Conservation (phyloP, 2,888 invertebrate genomes). For the Sialis lutaria region DNA sequence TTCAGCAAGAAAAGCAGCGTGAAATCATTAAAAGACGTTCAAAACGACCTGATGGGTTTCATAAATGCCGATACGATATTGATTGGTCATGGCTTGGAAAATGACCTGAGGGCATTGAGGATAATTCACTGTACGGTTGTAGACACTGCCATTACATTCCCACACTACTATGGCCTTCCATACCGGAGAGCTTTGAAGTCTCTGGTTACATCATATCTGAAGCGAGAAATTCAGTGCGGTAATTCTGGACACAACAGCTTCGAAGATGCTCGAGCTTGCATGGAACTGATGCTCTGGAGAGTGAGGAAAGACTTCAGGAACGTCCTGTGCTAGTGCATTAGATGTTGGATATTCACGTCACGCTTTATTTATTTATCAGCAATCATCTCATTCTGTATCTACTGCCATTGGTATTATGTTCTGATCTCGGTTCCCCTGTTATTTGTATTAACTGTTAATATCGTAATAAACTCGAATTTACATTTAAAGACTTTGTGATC, state of each 20-base stretch:
- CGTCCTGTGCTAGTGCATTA: not conserved
- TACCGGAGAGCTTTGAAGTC: conserved; percentile 67
- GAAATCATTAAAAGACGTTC: conserved; percentile 62
- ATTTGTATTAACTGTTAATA: too few relatives aligned
- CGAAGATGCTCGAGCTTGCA: conserved; percentile 81
- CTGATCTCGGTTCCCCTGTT: too few relatives aligned
- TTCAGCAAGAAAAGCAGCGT: conserved; percentile 30
- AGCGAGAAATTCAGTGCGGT: conserved; percentile 64
- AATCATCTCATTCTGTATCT: too few relatives aligned
- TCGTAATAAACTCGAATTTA: too few relatives aligned
- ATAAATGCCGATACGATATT: conserved; percentile 72
- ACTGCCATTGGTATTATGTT: too few relatives aligned
- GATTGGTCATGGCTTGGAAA: conserved; percentile 90
- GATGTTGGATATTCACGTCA: too few relatives aligned
- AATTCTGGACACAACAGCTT: conserved; percentile 73
- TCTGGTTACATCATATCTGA: conserved; percentile 52
- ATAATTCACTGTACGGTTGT: conserved; percentile 70
- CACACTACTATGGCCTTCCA: conserved; percentile 70
- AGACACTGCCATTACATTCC: conserved; percentile 80
- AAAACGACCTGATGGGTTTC: conserved; percentile 66
- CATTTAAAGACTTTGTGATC: too few relatives aligned
- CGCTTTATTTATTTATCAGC: too few relatives aligned
- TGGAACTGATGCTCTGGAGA: conserved; percentile 75
- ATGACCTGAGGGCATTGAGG: conserved; percentile 75
- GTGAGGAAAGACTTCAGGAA: conserved; percentile 34